These are phyloP conservation scores for Macaria notata DNA, from an alignment of 2,888 invertebrate genomes.

Conservation along the genomic window DNA sequence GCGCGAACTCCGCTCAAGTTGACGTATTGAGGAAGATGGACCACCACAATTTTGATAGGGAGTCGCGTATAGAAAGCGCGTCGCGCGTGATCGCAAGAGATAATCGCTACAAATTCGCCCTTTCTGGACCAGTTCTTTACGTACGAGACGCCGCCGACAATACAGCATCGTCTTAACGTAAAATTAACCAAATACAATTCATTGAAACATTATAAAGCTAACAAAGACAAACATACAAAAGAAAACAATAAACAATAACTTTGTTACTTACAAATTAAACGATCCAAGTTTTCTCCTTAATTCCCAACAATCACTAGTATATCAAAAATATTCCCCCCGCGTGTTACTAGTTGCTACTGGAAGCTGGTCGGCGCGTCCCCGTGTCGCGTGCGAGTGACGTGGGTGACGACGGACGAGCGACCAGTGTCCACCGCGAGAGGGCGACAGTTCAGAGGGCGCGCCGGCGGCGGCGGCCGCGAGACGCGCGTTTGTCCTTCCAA, in stretches of 20 bases:
- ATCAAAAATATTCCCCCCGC: constrained; percentile 66
- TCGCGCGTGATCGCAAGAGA: too few species aligned
- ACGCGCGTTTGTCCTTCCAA: constrained; percentile 36
- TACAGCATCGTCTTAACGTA: constrained; percentile 60
- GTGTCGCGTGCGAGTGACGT: not conserved
- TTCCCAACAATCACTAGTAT: constrained; percentile 75
- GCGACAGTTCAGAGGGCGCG: not conserved
- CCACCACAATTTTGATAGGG: too few species aligned
- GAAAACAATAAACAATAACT: constrained; percentile 74
- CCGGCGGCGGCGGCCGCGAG: constrained; percentile 8
- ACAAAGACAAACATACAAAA: constrained; percentile 79
- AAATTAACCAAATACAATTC: constrained; percentile 56
- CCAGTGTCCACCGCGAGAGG: too few species aligned
- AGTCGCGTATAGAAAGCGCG: too few species aligned
- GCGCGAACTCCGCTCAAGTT: too few species aligned
- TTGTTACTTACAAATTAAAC: constrained; percentile 79
- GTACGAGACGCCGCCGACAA: constrained; percentile 53
- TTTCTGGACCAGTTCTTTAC: too few species aligned
- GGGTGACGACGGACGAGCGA: too few species aligned
- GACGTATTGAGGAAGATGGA: too few species aligned
- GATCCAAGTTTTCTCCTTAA: constrained; percentile 69
- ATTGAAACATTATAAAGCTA: constrained; percentile 77
- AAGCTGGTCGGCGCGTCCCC: not conserved
- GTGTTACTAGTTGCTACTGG: too few species aligned
- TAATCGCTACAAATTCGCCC: too few species aligned